Base-by-base conservation (phyloP, 30 jellyfish, hydroid and myxozoan species). In the Turritopsis rubra region DNA sequence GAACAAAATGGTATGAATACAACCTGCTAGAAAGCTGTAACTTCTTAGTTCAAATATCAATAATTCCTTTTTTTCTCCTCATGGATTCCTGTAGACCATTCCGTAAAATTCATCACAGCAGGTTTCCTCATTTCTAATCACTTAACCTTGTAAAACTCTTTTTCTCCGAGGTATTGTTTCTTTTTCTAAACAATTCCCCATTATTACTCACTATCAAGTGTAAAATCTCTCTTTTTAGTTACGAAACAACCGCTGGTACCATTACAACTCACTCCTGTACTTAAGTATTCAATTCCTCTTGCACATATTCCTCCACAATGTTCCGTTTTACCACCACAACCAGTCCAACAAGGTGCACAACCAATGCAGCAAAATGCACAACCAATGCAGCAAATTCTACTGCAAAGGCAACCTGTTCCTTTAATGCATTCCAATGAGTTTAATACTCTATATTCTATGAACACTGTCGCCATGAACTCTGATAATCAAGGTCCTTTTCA, bases 381-480 rank as follows among this genome's bases (percentile, higher is more conserved):
- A 27, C 77, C 77, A 0, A n/a, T 68, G 30, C 77, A 27, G 19
- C 77, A 68, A 27, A 68, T 68, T 68, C 19, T 68, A 68, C 28
- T 68, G 28, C 77, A 23, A 68, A 68, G 77, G 19, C 77, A 68
- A 68, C 22, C 77, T 68, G 30, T 68, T 27, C 77, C 77, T n/a
- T n/a, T 68, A 1, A 68, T 68, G 8, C 28, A 68, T 22, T 27
- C 28, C 30, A 23, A 68, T 22, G 77, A 68, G 28, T 68, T 41
- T 5, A 41, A 41, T 41, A 3, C 60, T 41, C 60, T 41, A 13
- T 13, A 41, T 41, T 13, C 60, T 41, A 41, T 41, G 60, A 41
- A 41, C 13, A 41, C 60, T 3, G 60, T 41, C 5, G 60, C 60
- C 9, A 3, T 13, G 13, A 41, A 13, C 60, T n/a, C n/a, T n/a